Evolutionary conservation across 2,797 vertebrate species (phyloP), one percentile per base, ranked within the genome.

Genomic region (Notamacropus eugenii): DNA sequence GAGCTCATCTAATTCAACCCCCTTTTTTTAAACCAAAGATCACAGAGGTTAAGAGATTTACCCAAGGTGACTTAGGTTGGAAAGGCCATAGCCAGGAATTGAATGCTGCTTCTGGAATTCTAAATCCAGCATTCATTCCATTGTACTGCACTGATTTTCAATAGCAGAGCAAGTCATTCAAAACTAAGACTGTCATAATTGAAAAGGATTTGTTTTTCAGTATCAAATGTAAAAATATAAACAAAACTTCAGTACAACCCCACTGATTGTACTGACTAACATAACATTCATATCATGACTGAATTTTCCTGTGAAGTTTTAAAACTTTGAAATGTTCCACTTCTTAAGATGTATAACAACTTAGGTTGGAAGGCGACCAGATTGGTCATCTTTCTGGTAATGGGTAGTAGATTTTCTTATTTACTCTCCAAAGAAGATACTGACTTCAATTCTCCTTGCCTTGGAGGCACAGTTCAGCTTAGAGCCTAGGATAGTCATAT

Each of bases 401-500:
- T 24, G 90, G 34, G 24, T 2, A 24, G 27, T 55, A 55, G 2
- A 57, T 90, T 95, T 93, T 91, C 67, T 95, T 94, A 62, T 87
- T 95, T 93, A 87, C 67, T 95, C 94, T 29, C 93, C 54, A 57
- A 96, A 54, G 10, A 6, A 93, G 54, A 52, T 56, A 5, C 5
- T 54, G 24, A 87, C 59, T 92, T 92, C 22, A 87, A 0, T 93
- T 95, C 93, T 90, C 92, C 90, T 96, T 96, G 24, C 50, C 95
- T 9, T 24, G 3, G 67, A 19, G n/a, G 6, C 67, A 29, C 46
- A 74, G 55, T 52, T 55, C 11, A 29, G 93, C 54, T 92, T 6
- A 74, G 34, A 74, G 14, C 14, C 93, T 34, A 40, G 14, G 5
- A 74, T n/a, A 92, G 91, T n/a, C 19, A 46, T 0, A 57, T 90